These are phyloP conservation scores for Calidris pygmaea DNA, from an alignment of 2,113 vertebrate genomes.

Conservation along the genomic window DNA sequence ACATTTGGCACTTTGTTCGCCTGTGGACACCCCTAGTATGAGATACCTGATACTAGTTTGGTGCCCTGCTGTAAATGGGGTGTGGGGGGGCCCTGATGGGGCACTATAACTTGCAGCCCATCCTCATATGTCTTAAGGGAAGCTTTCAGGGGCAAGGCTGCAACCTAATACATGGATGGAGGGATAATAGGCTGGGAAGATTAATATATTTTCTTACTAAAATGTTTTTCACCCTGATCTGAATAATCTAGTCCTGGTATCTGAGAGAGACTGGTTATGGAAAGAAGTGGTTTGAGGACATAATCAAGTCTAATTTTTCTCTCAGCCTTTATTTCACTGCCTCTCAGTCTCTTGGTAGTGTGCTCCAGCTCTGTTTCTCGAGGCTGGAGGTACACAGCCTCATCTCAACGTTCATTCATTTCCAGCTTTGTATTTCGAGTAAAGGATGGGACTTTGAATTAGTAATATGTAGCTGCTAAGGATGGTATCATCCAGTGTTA, in stretches of 20 bases:
- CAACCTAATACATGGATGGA: neutral
- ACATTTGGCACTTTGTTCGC: neutral
- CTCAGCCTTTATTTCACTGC: neutral
- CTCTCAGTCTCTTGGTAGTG: neutral
- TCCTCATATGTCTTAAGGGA: neutral
- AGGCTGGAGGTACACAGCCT: neutral
- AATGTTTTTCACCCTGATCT: neutral
- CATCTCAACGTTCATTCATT: neutral
- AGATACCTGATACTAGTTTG: neutral
- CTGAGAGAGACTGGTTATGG: neutral
- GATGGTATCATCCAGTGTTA: neutral
- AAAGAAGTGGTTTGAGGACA: neutral
- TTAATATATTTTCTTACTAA: neutral
- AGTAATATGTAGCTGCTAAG: neutral
- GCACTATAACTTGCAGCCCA: neutral
- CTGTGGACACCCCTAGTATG: neutral
- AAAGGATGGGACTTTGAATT: neutral
- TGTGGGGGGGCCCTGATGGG: neutral
- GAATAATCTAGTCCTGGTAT: neutral
- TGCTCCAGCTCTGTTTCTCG: neutral
- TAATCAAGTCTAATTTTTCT: neutral
- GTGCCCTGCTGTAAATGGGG: neutral
- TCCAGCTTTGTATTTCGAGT: neutral
- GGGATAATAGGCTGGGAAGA: neutral
- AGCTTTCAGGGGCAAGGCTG: neutral